Base-by-base conservation (phyloP, 2,888 invertebrate species). In the Pseudococcus viburni region DNA sequence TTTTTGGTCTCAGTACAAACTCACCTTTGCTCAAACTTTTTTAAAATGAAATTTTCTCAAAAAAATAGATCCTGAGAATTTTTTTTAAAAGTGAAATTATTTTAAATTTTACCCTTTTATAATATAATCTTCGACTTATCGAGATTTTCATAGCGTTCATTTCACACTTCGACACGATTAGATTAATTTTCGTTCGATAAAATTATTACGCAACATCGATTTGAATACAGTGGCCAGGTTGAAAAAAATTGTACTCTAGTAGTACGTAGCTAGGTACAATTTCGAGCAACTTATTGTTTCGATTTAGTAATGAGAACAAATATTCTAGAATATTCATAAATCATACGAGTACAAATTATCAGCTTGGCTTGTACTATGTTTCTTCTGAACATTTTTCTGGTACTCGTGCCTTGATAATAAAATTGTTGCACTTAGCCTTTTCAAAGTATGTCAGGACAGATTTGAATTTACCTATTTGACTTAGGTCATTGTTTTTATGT, bases 361-460 rank as follows among this genome's bases (percentile, higher is more conserved):
- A 59, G 59, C n/a, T 59, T 59, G 4, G 9, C 19, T 59, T 55
- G 12, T 59, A 26, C 33, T 73, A 4, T 9, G 15, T 73, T 26
- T 73, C n/a, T 33, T 26, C 9, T 3, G 68, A 73, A 15, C 11
- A 12, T 73, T 73, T 73, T 73, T 73, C 33, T 73, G 19, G 59
- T 17, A 19, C 26, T 33, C 9, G 19, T 59, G 19, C 19, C n/a
- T 19, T 7, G 68, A 12, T 33, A 33, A 26, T 68, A 33, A 73
- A 33, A 33, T 33, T 22, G 6, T 73, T 73, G 33, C 1, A 12
- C 12, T 73, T 73, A 73, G 22, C 33, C 68, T 73, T 19, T 26
- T 73, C 26, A 73, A 73, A 73, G 68, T 73, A 33, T 73, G 68
- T 73, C 68, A 73, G 68, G 68, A 73, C 68, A 73, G 26, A 73